Evolutionary conservation across 2,113 vertebrate species (phyloP).

Genomic region (Tamias sibiricus): DNA sequence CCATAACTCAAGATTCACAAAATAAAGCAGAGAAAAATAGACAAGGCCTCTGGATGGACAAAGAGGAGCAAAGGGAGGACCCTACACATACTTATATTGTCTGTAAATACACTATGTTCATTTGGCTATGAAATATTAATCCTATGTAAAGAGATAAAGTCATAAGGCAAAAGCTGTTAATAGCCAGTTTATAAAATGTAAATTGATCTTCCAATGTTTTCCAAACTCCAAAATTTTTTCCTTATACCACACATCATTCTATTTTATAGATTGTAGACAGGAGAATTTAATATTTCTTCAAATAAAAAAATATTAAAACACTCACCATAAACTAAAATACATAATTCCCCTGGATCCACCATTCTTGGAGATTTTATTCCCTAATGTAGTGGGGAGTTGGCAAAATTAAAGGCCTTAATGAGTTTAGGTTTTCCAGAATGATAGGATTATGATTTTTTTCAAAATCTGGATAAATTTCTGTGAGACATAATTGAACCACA

Average conservation of each 20-base stretch:
- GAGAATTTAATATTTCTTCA: neutral
- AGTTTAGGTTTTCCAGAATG: neutral
- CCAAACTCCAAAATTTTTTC: neutral
- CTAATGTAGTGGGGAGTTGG: neutral
- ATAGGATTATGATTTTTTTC: neutral
- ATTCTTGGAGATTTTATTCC: neutral
- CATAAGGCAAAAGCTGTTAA: neutral
- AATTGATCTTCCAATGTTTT: neutral
- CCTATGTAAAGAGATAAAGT: neutral
- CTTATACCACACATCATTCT: neutral
- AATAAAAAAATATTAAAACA: neutral
- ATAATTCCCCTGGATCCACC: neutral
- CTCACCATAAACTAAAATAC: neutral
- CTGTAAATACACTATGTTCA: neutral
- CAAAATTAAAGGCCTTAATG: neutral
- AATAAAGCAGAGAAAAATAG: neutral
- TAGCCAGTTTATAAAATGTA: neutral
- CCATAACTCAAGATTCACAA: neutral
- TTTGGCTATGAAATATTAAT: neutral
- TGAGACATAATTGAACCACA: constrained; percentile 42
- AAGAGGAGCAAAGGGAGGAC: neutral
- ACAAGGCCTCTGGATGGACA: rapidly evolving
- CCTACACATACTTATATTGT: neutral
- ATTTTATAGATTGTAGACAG: neutral
- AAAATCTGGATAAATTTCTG: neutral